Evolutionary conservation across 2,113 vertebrate species (phyloP).

Genomic region (Heterochromis multidens): DNA sequence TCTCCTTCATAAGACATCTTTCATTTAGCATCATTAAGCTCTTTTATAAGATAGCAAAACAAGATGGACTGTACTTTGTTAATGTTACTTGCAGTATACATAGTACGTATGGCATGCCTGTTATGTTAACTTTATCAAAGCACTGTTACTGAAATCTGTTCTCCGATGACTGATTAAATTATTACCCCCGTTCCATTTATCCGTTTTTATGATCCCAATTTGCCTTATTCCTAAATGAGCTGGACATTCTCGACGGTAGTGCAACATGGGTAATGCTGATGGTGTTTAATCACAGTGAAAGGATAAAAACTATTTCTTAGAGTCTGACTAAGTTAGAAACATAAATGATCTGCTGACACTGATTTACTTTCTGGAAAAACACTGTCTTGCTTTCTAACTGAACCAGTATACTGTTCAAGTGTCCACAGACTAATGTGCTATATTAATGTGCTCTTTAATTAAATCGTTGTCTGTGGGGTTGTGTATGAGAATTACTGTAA

Average conservation of each 20-base stretch:
- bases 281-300: slow-evolving; percentile 17
- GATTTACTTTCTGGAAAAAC: not conserved
- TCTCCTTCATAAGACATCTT: not conserved
- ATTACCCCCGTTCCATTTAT: not conserved
- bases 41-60: not conserved
- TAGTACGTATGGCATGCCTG: not conserved
- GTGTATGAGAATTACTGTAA: not conserved
- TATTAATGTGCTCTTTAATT: not conserved
- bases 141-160: not conserved
- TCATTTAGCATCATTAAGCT: not conserved
- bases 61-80: not conserved
- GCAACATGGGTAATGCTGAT: not conserved
- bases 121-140: not conserved
- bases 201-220: not conserved
- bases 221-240: not conserved
- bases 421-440: not conserved
- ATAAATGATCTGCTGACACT: not conserved
- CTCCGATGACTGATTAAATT: not conserved
- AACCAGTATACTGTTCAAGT: not conserved
- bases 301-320: slow-evolving; percentile 9
- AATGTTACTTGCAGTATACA: not conserved
- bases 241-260: not conserved
- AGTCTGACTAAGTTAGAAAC: slow-evolving; percentile 4
- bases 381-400: not conserved
- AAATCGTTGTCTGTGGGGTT: not conserved